Conservation (phyloP, 1,140 invertebrate species). For the Saccostrea glomerata region DNA sequence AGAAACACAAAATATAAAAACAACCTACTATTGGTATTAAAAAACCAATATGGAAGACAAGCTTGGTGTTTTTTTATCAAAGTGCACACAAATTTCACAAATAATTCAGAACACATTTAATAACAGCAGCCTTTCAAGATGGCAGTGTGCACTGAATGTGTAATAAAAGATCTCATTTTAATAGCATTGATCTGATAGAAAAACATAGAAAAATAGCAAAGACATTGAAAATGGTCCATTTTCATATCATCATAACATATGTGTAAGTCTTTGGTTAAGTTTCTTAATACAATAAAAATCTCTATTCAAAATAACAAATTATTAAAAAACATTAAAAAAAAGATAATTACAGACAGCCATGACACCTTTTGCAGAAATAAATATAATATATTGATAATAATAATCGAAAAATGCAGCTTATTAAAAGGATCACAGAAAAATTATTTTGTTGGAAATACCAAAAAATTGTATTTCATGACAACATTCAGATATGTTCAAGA, state of each 20-base stretch:
- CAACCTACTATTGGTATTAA: background rate
- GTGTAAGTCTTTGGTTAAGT: background rate
- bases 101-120: background rate
- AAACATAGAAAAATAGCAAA: background rate
- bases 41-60: background rate
- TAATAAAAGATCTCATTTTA: background rate
- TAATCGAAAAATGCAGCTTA: background rate
- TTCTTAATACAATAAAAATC: background rate
- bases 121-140: background rate
- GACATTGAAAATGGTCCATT: background rate
- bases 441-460: background rate
- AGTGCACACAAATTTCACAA: background rate
- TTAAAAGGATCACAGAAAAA: conserved; percentile 8
- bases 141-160: background rate
- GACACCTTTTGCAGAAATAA: background rate
- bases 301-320: background rate
- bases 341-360: background rate
- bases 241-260: background rate
- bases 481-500: background rate
- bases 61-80: background rate
- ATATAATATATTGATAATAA: background rate
- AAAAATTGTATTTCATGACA: background rate
- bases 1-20: background rate
- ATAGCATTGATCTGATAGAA: background rate
- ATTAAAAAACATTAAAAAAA: background rate